Evolutionary conservation across 2,797 vertebrate genomes (phyloP), one percentile per base, ranked within the genome.

Genomic region (Limnodromus scolopaceus): DNA sequence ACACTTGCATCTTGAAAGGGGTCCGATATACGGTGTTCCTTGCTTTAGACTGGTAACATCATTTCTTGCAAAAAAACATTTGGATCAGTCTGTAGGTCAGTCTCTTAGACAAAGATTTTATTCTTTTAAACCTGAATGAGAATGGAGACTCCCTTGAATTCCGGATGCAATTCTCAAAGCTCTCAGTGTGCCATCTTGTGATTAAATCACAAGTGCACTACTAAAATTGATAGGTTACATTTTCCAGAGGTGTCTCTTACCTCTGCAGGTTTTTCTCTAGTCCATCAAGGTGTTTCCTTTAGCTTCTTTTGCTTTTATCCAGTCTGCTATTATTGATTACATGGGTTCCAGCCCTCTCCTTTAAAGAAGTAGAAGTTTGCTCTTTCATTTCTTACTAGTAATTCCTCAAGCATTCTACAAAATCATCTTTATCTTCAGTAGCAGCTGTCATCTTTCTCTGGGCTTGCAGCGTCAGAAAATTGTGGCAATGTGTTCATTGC

Each of bases 361-460:
- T 93, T 89, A 78, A 84, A 94, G 81, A 93, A 25, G 41, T 22
- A 65, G 58, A 92, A 79, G 90, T 93, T 89, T 82, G 36, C 65
- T 65, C 55, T 93, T 96, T 92, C 38, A 51, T 94, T 95, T 93
- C 43, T 78, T 87, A 55, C 51, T 87, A 60, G 61, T 83, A 94
- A 93, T 87, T 96, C 77, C 61, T 93, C 54, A 51, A 81, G 25
- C 39, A 46, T 92, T 91, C 57, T 60, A 53, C 43, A 78, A 75
- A 92, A 90, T 45, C 75, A 55, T 70, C 64, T 96, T 92, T 94
- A 69, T 84, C 87, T 87, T 71, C n/a, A 36, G 6, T 72, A 92
- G 74, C 32, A 94, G 78, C 57, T 65, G 70, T 85, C 27, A 65
- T 74, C 25, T 77, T 93, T 81, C 27, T 79, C 22, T 55, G 84